Percentiles rank a stretch among this genome's conserved stretches.
Conservation (phyloP, 2,888 invertebrate species). For the Pseudococcus viburni region DNA sequence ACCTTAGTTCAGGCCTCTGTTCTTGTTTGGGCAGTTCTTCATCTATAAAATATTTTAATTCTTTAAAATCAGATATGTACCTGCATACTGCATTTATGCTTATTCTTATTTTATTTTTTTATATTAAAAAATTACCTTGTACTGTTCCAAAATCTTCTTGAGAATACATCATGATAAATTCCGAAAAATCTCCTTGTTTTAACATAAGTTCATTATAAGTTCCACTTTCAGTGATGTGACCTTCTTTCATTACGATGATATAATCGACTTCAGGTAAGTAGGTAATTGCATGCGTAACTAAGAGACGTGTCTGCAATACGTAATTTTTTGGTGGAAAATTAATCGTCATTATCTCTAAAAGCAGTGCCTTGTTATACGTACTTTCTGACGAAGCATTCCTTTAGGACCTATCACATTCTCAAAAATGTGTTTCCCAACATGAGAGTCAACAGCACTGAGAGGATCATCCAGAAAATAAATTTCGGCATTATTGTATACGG, state of each 20-base stretch:
- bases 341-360: too few relatives aligned
- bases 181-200: constrained; percentile 88
- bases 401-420: constrained; percentile 76
- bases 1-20: background rate
- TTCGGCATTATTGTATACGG: constrained; percentile 90
- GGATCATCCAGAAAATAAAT: constrained; percentile 97
- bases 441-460: constrained; percentile 78
- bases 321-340: background rate
- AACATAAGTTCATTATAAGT: constrained; percentile 90
- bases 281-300: constrained; percentile 96
- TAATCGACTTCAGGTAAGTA: constrained; percentile 92
- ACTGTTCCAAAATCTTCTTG: constrained; percentile 74
- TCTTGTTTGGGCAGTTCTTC: background rate
- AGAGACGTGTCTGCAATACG: constrained; percentile 79
- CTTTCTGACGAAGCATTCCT: constrained; percentile 71
- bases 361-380: constrained; percentile 31
- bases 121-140: constrained; percentile 67
- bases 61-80: background rate
- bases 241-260: constrained; percentile 90
- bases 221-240: constrained; percentile 89
- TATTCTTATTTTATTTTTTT: constrained; percentile 62
- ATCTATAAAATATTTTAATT: background rate
- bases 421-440: constrained; percentile 79
- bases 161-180: constrained; percentile 85
- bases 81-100: background rate